Base-by-base conservation (phyloP, 2,888 invertebrate species). In the Drosophila kambysellisi region DNA sequence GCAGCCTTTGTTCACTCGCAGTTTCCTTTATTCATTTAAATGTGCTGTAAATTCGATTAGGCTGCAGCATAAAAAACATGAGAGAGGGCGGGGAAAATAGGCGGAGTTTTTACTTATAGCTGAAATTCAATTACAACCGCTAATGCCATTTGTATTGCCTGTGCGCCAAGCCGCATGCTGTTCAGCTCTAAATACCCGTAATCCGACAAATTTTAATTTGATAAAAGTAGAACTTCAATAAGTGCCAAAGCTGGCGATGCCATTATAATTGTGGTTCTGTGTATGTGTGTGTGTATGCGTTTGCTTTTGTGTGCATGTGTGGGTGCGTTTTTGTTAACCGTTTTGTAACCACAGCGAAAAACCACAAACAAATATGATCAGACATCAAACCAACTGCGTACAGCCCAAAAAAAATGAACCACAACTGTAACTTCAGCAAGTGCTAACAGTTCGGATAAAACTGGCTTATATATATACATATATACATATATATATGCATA, bases 131-230 rank as follows among this genome's bases (percentile, higher is more conserved):
- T 89, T 91, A 89, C 79, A 88, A 90, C 91, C 89, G 75, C 89
- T 90, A 88, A 89, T 89, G 83, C 89, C 88, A 89, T 79, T 88
- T 88, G 89, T 78, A 83, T 81, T 81, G 81, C 73, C 74, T 73
- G 54, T 63, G 59, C 61, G 53, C 46, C 51, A 59, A 75, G 74
- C 85, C 90, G 57, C 86, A 85, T 81, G 59, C 81, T 70, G 90
- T 88, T 88, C 81, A 75, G 81, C 81, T 82, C 90, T 89, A 90
- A 87, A 87, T 89, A 89, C 88, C 89, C 90, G 87, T 90, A 87
- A 87, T 87, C 89, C 87, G 78, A 76, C 70, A 90, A 90, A 87
- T 89, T 87, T 15, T 90, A 81, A 87, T 89, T 90, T 90, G 82
- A 88, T 89, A 90, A 89, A 87, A 80, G 90, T 88, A 80, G 81